phyloP scores from a whole-genome alignment of 2,113 vertebrate genomes.

The Cranoglanis bouderius region DNA sequence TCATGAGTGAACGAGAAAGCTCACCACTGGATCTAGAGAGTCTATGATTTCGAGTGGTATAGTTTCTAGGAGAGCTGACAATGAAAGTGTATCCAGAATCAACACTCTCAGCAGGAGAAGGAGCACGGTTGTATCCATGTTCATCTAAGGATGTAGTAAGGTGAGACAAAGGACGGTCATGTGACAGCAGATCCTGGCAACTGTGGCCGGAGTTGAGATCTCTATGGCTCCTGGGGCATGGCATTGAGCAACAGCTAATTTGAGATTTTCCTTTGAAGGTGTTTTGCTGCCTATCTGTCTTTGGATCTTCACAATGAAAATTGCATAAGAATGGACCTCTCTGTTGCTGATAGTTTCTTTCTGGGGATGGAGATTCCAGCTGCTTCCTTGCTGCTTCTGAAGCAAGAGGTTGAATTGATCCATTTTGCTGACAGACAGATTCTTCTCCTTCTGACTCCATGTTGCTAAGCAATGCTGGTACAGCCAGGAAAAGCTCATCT shows the following conservation, averaged over 20 bases:
- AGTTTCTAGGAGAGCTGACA: constrained; percentile 66
- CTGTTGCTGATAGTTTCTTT: constrained; percentile 52
- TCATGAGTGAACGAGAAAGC: constrained; percentile 64
- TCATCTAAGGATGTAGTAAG: constrained; percentile 72
- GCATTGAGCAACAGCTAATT: constrained; percentile 30
- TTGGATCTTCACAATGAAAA: constrained; percentile 53
- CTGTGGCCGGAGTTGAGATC: constrained; percentile 64
- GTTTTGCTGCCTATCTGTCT: constrained; percentile 42
- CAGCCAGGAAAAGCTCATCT: constrained; percentile 65
- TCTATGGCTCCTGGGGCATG: constrained; percentile 54
- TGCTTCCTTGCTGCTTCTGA: constrained; percentile 54
- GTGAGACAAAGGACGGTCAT: constrained; percentile 56
- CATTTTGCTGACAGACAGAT: constrained; percentile 28
- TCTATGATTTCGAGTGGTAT: constrained; percentile 50
- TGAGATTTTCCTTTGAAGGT: constrained; percentile 36
- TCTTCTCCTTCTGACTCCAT: constrained; percentile 58
- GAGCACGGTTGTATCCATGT: constrained; percentile 62
- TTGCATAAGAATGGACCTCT: constrained; percentile 44
- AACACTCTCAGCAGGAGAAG: constrained; percentile 73
- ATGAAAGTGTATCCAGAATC: constrained; percentile 79
- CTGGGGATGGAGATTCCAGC: constrained; percentile 55
- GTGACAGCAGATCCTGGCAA: constrained; percentile 65
- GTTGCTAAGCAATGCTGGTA: constrained; percentile 61
- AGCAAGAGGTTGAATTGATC: constrained; percentile 39
- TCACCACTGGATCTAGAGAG: constrained; percentile 73